These are phyloP conservation scores for Saccostrea cuccullata DNA, from an alignment of 1,140 invertebrate genomes.

Conservation along the genomic window DNA sequence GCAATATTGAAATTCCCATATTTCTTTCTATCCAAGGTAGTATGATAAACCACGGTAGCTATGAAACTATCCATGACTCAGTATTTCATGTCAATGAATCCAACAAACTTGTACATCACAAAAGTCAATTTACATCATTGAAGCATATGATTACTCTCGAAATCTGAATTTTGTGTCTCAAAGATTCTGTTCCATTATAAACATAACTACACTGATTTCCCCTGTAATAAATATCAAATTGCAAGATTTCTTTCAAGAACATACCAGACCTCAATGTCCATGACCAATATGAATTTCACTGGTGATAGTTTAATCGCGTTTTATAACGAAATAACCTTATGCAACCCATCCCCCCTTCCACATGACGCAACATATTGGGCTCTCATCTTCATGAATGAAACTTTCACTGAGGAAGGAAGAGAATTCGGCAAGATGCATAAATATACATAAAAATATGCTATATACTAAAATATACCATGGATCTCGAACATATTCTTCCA, in stretches of 20 bases:
- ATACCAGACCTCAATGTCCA: neutral
- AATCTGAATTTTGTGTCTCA: no score
- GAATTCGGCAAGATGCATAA: conserved; percentile 44
- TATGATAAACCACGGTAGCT: no score
- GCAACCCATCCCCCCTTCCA: neutral
- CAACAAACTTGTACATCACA: no score
- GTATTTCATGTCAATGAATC: no score
- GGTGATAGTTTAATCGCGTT: neutral
- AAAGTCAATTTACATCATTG: no score
- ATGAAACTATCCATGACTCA: no score
- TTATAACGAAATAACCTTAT: neutral
- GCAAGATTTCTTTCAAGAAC: neutral
- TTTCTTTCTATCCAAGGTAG: no score
- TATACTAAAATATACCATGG: conserved; percentile 81
- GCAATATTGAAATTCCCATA: no score
- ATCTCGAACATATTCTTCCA: conserved; percentile 95
- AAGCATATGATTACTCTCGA: no score
- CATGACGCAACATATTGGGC: neutral
- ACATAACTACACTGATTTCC: no score
- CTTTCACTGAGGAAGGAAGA: neutral
- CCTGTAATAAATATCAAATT: neutral
- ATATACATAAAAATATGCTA: conserved; percentile 12
- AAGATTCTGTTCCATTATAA: no score
- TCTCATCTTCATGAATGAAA: neutral
- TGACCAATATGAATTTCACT: neutral